phyloP scores from a whole-genome alignment of 2,113 vertebrate species.

The Myrmecobius fasciatus region DNA sequence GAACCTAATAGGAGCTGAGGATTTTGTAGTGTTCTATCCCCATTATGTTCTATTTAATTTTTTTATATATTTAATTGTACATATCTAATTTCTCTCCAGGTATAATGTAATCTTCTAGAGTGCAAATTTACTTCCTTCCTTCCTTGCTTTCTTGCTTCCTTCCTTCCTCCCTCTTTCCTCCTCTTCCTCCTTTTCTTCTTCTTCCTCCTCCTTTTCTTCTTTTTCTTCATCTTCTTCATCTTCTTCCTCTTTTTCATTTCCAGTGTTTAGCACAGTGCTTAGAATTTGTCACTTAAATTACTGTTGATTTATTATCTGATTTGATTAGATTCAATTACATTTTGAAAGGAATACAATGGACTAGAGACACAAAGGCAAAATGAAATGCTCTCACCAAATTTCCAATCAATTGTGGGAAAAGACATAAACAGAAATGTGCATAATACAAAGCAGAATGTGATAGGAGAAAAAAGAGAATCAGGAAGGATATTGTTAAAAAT shows the following conservation, averaged over 20 bases:
- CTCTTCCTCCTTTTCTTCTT: too few species aligned
- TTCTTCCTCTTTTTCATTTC: not conserved
- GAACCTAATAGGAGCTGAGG: not conserved
- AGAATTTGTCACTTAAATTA: not conserved
- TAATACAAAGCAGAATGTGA: not conserved
- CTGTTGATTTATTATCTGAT: not conserved
- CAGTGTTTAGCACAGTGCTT: not conserved
- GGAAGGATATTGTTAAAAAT: not conserved
- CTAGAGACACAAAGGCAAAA: not conserved
- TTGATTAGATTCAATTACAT: not conserved
- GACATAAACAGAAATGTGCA: not conserved
- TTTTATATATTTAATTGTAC: not conserved
- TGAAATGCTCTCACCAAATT: not conserved
- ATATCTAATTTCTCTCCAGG: not conserved
- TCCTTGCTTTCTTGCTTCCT: too few species aligned
- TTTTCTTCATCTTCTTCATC: too few species aligned
- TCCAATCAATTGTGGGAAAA: not conserved
- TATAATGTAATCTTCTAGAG: not conserved
- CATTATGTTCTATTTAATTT: slow-evolving; percentile 19
- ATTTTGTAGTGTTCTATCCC: slow-evolving; percentile 18
- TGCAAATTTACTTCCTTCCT: too few species aligned
- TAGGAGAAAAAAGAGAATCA: not conserved
- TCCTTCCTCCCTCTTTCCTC: too few species aligned
- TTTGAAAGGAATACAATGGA: not conserved
- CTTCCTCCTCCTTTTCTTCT: too few species aligned